phyloP scores from a whole-genome alignment of 1,140 invertebrate genomes.

The Psix sp. region DNA sequence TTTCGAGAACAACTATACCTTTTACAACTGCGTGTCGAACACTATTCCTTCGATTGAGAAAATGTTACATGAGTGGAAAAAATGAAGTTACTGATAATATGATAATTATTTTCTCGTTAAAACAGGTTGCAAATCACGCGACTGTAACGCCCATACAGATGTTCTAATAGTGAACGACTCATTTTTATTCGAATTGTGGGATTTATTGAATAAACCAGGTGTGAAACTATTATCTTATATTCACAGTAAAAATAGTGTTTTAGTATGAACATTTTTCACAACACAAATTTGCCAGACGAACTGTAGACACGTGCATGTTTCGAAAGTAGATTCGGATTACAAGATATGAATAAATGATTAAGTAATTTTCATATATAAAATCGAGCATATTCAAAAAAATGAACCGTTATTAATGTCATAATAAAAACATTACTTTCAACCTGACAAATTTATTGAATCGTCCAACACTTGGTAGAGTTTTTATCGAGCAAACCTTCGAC shows the following conservation, averaged over 20 bases:
- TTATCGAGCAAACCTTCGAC: slow-evolving; percentile 21
- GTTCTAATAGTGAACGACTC: background rate
- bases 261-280: too few species aligned
- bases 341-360: too few species aligned
- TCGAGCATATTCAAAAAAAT: too few species aligned
- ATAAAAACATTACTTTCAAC: slow-evolving; percentile 1
- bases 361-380: too few species aligned
- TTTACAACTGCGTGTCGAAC: background rate
- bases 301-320: too few species aligned
- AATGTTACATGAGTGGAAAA: slow-evolving; percentile 39
- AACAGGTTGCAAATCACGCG: slow-evolving; percentile 50
- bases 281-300: too few species aligned
- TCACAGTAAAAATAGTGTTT: too few species aligned
- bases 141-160: slow-evolving; percentile 47
- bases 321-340: too few species aligned
- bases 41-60: slow-evolving; percentile 13
- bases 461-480: background rate
- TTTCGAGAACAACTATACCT: background rate
- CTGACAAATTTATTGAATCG: slow-evolving; percentile 11
- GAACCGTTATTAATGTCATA: too few species aligned
- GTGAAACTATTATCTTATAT: too few species aligned
- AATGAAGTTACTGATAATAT: slow-evolving; percentile 53
- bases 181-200: slow-evolving; percentile 2
- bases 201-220: too few species aligned
- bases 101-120: slow-evolving; percentile 53